Percentiles rank a stretch among this genome's conserved stretches.
Conservation (phyloP, 2,888 invertebrate genomes). For the Lasioglossum calceatum region DNA sequence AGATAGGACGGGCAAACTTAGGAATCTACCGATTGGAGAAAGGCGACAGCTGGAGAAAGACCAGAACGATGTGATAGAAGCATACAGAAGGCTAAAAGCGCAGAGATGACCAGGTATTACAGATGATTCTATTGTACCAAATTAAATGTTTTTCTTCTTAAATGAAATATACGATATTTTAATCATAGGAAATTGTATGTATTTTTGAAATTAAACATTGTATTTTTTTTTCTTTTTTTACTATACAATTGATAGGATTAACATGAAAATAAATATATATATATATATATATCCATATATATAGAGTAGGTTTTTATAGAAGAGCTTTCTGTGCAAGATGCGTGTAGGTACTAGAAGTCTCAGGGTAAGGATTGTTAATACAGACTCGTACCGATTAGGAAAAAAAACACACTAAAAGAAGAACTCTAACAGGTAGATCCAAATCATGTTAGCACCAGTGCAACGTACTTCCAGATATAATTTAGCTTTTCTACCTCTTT, state of each 20-base stretch:
- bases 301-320: constrained; percentile 42
- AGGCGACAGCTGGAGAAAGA: constrained; percentile 87
- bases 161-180: constrained; percentile 41
- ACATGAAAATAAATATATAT: constrained; percentile 61
- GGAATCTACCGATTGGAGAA: constrained; percentile 86
- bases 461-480: constrained; percentile 21
- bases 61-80: constrained; percentile 86
- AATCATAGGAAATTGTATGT: constrained; percentile 36
- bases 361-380: constrained; percentile 16
- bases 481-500: not conserved
- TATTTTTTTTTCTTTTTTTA: constrained; percentile 37
- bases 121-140: constrained; percentile 30
- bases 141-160: constrained; percentile 26
- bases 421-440: constrained; percentile 16
- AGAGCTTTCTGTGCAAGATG: constrained; percentile 47
- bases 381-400: not conserved
- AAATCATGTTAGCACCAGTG: constrained; percentile 48
- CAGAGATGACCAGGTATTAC: constrained; percentile 41
- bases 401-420: constrained; percentile 2
- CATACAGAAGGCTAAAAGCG: constrained; percentile 87
- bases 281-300: constrained; percentile 19
- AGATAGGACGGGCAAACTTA: constrained; percentile 87
- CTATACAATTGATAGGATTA: constrained; percentile 46
- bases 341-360: constrained; percentile 30
- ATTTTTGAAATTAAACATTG: constrained; percentile 45